These are phyloP conservation scores for Orius insidiosus DNA, from an alignment of 1,140 invertebrate genomes.

Conservation along the genomic window DNA sequence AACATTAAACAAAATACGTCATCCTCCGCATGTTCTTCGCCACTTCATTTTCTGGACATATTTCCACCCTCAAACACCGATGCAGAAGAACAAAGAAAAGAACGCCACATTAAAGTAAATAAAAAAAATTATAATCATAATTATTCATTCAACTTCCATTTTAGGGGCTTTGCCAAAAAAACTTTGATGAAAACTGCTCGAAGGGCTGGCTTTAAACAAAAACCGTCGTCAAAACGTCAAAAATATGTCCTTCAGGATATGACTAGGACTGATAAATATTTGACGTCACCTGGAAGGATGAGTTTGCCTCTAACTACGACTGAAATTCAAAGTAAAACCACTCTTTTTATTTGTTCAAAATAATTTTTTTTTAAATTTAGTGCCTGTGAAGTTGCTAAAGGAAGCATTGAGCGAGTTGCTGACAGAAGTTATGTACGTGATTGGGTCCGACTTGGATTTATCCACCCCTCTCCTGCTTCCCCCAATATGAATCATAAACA, in stretches of 20 bases:
- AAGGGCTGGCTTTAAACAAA: constrained; percentile 80
- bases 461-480: constrained; percentile 25
- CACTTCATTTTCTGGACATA: constrained; percentile 86
- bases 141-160: constrained; percentile 18
- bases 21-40: constrained; percentile 77
- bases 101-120: constrained; percentile 74
- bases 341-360: too few species aligned
- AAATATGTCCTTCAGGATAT: constrained; percentile 63
- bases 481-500: constrained; percentile 32
- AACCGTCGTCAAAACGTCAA: constrained; percentile 67
- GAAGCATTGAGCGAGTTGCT: constrained; percentile 48
- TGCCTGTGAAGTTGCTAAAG: constrained; percentile 12
- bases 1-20: constrained; percentile 61
- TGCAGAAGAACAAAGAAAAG: constrained; percentile 74
- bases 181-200: constrained; percentile 80
- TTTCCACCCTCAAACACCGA: constrained; percentile 46
- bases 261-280: constrained; percentile 33
- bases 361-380: background rate
- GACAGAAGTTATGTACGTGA: constrained; percentile 84
- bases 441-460: constrained; percentile 71
- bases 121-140: constrained; percentile 5
- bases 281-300: constrained; percentile 45
- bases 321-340: constrained; percentile 45
- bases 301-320: constrained; percentile 31
- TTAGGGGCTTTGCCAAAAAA: constrained; percentile 83